These are phyloP conservation scores for Balearica regulorum DNA, from an alignment of 2,797 vertebrate genomes.

Conservation along the genomic window DNA sequence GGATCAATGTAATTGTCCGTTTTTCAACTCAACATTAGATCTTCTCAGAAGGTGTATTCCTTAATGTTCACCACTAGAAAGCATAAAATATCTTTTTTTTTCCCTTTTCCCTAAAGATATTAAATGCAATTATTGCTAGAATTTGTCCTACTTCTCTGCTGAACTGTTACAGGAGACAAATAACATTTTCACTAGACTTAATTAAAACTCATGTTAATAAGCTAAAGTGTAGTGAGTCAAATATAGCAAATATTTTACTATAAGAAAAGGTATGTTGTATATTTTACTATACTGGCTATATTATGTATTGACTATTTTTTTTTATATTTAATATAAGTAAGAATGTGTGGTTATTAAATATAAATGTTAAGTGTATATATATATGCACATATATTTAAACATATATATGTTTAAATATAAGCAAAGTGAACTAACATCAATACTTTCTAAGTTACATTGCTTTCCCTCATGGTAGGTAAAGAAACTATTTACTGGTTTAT, in stretches of 20 bases:
- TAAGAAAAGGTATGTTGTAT: background rate
- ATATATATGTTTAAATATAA: background rate
- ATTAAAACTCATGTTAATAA: conserved; percentile 66
- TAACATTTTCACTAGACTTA: conserved; percentile 45
- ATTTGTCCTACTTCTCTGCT: conserved; percentile 47
- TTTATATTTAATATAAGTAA: background rate
- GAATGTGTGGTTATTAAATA: background rate
- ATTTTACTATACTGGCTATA: background rate
- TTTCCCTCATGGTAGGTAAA: background rate
- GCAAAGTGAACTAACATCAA: background rate
- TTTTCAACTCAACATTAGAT: background rate
- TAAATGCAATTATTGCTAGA: conserved; percentile 35
- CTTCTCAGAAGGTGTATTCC: background rate
- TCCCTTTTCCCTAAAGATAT: conserved; percentile 19
- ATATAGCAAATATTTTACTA: background rate
- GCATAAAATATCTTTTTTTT: background rate
- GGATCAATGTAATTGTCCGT: background rate
- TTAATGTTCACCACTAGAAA: background rate
- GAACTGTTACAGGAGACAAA: conserved; percentile 40
- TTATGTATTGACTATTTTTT: background rate
- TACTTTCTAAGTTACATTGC: background rate
- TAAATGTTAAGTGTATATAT: background rate
- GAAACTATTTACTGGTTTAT: background rate
- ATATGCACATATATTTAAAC: background rate
- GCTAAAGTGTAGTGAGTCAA: background rate